Evolutionary conservation across 2,888 invertebrate genomes (phyloP).

Genomic region (Drosophila mimetica): DNA sequence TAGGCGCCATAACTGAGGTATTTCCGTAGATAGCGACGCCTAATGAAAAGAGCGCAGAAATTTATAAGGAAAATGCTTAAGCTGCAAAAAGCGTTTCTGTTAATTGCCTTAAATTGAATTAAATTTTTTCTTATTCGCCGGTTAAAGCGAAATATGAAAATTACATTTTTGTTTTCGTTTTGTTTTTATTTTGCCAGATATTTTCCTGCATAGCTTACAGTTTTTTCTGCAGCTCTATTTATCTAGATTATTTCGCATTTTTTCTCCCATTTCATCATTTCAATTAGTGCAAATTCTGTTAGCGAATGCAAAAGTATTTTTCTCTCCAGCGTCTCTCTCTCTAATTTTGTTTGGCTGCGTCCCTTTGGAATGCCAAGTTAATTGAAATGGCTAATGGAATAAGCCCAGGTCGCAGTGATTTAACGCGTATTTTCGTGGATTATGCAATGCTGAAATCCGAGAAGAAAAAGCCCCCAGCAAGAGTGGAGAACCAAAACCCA

Average conservation of each 20-base stretch:
- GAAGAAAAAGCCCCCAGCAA: constrained; percentile 17
- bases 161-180: constrained; percentile 46
- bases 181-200: constrained; percentile 2
- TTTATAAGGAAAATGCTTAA: neutral
- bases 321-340: neutral
- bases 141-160: constrained; percentile 59
- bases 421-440: constrained; percentile 30
- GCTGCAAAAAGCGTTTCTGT: constrained; percentile 35
- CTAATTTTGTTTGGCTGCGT: constrained; percentile 33
- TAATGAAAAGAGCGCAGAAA: constrained; percentile 29
- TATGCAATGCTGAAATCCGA: constrained; percentile 44
- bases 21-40: constrained; percentile 8
- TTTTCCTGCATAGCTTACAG: constrained; percentile 7
- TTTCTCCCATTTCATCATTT: constrained; percentile 57
- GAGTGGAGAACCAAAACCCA: constrained; percentile 14
- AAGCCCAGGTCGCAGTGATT: constrained; percentile 17
- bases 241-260: constrained; percentile 27
- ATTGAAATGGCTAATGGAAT: constrained; percentile 50
- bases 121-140: constrained; percentile 56
- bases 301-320: constrained; percentile 32
- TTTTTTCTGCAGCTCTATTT: constrained; percentile 6
- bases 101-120: constrained; percentile 62
- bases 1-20: constrained; percentile 6
- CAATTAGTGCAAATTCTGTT: constrained; percentile 62
- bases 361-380: constrained; percentile 23